phyloP scores from a whole-genome alignment of 37 sponge, comb jelly and placozoan species.

The Spongia lamella region DNA sequence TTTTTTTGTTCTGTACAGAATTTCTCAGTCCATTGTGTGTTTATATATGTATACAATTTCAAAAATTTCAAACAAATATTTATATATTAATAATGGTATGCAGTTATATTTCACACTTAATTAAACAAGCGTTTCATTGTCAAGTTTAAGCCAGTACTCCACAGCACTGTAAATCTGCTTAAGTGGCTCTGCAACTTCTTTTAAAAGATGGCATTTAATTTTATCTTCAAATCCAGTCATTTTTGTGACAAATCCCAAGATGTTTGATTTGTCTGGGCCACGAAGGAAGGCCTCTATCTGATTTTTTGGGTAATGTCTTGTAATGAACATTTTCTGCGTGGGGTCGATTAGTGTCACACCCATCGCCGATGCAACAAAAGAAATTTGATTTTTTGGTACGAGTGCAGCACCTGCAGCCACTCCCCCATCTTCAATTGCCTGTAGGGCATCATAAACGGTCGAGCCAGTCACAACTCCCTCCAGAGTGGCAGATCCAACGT shows the following conservation, averaged over 20 bases:
- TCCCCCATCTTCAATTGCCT: slow-evolving; percentile 29
- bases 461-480: slow-evolving; percentile 26
- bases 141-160: slow-evolving; percentile 55
- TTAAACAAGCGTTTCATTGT: background rate
- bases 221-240: slow-evolving; percentile 45
- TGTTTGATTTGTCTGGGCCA: slow-evolving; percentile 12
- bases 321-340: slow-evolving; percentile 42
- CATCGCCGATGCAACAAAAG: slow-evolving; percentile 43
- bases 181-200: slow-evolving; percentile 6
- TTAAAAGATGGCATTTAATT: slow-evolving; percentile 55
- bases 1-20: too few relatives aligned
- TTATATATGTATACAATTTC: too few relatives aligned
- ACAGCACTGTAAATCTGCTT: slow-evolving; percentile 41
- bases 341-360: slow-evolving; percentile 57
- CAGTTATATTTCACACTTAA: too few relatives aligned
- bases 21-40: too few relatives aligned
- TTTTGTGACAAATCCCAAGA: slow-evolving; percentile 50
- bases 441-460: slow-evolving; percentile 36
- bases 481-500: slow-evolving; percentile 48
- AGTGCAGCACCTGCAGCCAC: slow-evolving; percentile 54
- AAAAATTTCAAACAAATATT: too few relatives aligned
- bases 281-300: slow-evolving; percentile 42
- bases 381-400: slow-evolving; percentile 40
- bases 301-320: slow-evolving; percentile 58
- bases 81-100: too few relatives aligned